Evolutionary conservation across 2,797 vertebrate genomes (phyloP).

Genomic region (Anguilla megastoma): DNA sequence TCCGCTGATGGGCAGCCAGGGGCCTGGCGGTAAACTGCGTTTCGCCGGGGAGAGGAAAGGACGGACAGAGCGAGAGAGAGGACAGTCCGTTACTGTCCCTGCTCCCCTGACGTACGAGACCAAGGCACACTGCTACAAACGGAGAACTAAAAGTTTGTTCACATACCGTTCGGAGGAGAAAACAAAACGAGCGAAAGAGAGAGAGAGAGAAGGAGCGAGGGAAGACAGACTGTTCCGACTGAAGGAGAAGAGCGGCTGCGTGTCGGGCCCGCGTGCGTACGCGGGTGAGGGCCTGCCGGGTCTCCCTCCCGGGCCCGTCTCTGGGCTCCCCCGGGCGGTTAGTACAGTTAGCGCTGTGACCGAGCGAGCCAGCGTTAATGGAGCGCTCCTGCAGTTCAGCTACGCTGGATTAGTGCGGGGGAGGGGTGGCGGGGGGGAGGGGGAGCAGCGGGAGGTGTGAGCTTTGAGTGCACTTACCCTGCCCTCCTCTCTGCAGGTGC

Average conservation of each 20-base stretch:
- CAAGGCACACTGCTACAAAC: background rate
- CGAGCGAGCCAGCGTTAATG: background rate
- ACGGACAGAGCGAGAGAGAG: background rate
- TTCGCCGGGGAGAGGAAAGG: background rate
- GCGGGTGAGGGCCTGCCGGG: slow-evolving; percentile 21
- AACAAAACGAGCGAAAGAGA: slow-evolving; percentile 36
- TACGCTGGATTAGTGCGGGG: slow-evolving; percentile 6
- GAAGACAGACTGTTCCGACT: background rate
- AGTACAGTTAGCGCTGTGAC: background rate
- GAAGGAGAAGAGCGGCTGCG: slow-evolving; percentile 63
- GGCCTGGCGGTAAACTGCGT: background rate
- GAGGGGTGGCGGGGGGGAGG: background rate
- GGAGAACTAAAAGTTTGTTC: background rate
- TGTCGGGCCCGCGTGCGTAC: background rate
- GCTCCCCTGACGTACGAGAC: background rate
- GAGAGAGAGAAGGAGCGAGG: slow-evolving; percentile 58
- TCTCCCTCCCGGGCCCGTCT: no score
- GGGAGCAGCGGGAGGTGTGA: slow-evolving; percentile 63
- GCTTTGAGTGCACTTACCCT: slow-evolving; percentile 86
- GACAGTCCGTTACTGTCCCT: slow-evolving; percentile 4
- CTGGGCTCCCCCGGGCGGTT: no score
- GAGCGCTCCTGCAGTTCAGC: background rate
- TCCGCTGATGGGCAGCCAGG: background rate
- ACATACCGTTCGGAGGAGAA: background rate
- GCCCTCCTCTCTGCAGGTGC: slow-evolving; percentile 95